These are phyloP conservation scores for Notarius lentiginosus DNA, from an alignment of 2,113 vertebrate genomes.

Conservation along the genomic window DNA sequence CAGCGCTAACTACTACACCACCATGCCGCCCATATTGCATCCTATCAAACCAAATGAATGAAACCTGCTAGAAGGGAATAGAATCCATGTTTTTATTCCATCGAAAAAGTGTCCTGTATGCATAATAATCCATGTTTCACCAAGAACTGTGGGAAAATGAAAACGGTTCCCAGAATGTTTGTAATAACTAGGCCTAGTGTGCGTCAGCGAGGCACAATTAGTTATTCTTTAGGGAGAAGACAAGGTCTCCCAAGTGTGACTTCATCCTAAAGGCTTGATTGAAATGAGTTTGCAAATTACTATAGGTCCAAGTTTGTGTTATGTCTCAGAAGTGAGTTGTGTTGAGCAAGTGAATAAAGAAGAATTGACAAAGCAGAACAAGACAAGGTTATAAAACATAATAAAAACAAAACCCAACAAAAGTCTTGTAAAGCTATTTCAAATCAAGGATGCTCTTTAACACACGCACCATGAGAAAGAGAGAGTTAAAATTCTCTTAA, in stretches of 20 bases:
- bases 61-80: too few relatives aligned
- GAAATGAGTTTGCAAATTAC: conserved; percentile 24
- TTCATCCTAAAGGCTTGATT: conserved; percentile 22
- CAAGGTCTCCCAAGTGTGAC: conserved; percentile 5
- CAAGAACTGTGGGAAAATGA: not conserved
- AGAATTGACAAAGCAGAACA: not conserved
- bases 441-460: not conserved
- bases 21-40: too few relatives aligned
- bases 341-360: not conserved
- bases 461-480: not conserved
- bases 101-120: too few relatives aligned
- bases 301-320: conserved; percentile 2
- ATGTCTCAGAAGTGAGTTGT: not conserved
- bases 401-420: not conserved
- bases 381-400: not conserved
- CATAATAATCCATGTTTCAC: not conserved
- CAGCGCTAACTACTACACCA: too few relatives aligned
- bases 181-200: conserved; percentile 10
- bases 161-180: not conserved
- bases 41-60: too few relatives aligned
- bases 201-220: not conserved
- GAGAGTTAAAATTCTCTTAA: not conserved
- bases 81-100: too few relatives aligned
- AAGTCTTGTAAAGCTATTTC: not conserved
- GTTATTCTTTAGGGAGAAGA: conserved; percentile 20